Evolutionary conservation across 2,113 vertebrate species (phyloP).

Genomic region (Heloderma charlesbogerti): DNA sequence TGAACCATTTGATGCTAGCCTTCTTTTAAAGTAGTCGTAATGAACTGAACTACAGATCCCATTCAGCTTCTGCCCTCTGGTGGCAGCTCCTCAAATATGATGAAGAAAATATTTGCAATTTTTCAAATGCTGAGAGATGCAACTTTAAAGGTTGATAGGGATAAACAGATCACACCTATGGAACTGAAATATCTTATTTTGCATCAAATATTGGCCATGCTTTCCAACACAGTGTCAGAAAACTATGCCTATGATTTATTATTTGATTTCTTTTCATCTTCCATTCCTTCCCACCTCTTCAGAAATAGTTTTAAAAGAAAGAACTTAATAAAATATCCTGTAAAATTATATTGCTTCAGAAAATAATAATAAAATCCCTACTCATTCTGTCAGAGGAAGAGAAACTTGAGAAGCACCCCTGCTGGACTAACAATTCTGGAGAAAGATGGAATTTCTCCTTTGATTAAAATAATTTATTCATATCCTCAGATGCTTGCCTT

Average conservation of each 20-base stretch:
- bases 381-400: background rate
- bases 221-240: background rate
- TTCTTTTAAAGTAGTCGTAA: background rate
- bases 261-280: background rate
- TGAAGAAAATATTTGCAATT: background rate
- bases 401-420: background rate
- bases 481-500: background rate
- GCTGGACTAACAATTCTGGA: background rate
- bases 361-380: background rate
- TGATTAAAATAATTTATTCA: background rate
- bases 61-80: conserved; percentile 7
- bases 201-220: background rate
- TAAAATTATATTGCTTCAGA: background rate
- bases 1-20: background rate
- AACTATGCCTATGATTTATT: background rate
- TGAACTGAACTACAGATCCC: background rate
- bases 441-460: background rate
- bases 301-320: conserved; percentile 2
- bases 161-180: background rate
- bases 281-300: background rate
- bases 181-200: background rate
- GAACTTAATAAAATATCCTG: background rate
- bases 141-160: background rate
- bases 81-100: background rate
- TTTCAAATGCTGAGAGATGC: background rate